phyloP scores from a whole-genome alignment of 2,888 invertebrate species.

The Sialis fuliginosa region DNA sequence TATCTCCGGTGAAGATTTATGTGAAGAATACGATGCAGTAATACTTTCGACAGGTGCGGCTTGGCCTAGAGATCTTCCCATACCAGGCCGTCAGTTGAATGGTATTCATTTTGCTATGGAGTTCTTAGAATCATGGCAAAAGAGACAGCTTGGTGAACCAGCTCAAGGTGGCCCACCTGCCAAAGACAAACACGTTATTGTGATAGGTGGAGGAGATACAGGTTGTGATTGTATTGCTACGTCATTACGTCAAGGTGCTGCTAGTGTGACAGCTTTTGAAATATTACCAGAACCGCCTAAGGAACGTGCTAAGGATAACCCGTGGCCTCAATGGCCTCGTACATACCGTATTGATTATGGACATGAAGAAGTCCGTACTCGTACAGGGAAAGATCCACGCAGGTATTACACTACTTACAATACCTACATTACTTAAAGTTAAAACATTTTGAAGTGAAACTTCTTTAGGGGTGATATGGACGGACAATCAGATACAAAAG shows the following conservation, averaged over 20 bases:
- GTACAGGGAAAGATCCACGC: conserved; percentile 82
- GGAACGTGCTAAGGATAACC: conserved; percentile 71
- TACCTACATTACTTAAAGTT: no score
- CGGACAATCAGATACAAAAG: no score
- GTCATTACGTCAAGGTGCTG: conserved; percentile 82
- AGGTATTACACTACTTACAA: conserved; percentile 21
- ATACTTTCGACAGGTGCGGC: conserved; percentile 88
- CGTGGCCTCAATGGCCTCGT: conserved; percentile 98
- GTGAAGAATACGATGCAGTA: conserved; percentile 62
- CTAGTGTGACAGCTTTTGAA: conserved; percentile 85
- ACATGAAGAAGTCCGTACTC: conserved; percentile 79
- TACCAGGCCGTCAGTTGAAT: conserved; percentile 64
- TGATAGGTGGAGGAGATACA: conserved; percentile 77
- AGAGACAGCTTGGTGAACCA: conserved; percentile 62
- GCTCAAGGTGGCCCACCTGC: conserved; percentile 43
- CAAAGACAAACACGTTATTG: conserved; percentile 83
- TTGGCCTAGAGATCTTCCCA: conserved; percentile 82
- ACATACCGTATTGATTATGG: conserved; percentile 96
- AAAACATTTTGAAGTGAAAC: no score
- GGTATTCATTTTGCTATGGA: conserved; percentile 98
- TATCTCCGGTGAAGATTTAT: conserved; percentile 54
- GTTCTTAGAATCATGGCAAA: conserved; percentile 93
- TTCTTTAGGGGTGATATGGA: no score
- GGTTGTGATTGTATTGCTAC: conserved; percentile 98
- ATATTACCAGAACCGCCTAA: conserved; percentile 85